These are phyloP conservation scores for Toxostoma redivivum DNA, from an alignment of 2,113 vertebrate species.

Conservation along the genomic window DNA sequence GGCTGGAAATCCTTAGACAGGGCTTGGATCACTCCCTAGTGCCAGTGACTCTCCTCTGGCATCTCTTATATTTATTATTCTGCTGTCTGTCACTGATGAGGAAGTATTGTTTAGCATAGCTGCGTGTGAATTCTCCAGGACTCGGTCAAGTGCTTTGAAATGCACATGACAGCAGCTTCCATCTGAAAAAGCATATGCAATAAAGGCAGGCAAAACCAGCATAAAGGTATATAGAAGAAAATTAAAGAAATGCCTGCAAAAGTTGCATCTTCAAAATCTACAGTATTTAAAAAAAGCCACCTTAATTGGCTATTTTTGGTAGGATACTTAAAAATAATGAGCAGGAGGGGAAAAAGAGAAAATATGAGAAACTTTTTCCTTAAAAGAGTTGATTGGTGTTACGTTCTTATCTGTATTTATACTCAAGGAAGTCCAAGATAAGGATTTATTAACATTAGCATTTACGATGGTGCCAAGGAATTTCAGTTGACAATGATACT, in stretches of 20 bases:
- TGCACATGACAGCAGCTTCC: background rate
- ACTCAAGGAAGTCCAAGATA: background rate
- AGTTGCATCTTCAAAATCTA: background rate
- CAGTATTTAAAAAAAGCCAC: background rate
- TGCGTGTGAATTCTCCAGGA: background rate
- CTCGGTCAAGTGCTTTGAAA: background rate
- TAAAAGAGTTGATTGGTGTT: background rate
- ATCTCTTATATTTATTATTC: background rate
- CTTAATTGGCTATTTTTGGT: background rate
- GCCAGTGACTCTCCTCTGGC: background rate
- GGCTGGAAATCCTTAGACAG: constrained; percentile 1
- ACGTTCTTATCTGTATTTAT: background rate
- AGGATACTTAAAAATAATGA: background rate
- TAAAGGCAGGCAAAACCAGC: background rate
- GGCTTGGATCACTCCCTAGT: background rate
- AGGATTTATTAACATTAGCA: background rate
- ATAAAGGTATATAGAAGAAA: background rate
- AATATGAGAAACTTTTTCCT: background rate
- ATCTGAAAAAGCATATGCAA: background rate
- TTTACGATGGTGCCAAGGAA: background rate
- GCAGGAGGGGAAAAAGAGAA: background rate
- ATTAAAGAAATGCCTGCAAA: background rate
- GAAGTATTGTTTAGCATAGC: background rate
- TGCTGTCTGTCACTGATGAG: background rate
- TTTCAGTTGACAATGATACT: background rate